Base-by-base conservation (phyloP, 2,113 vertebrate species). In the Sterna hirundo region DNA sequence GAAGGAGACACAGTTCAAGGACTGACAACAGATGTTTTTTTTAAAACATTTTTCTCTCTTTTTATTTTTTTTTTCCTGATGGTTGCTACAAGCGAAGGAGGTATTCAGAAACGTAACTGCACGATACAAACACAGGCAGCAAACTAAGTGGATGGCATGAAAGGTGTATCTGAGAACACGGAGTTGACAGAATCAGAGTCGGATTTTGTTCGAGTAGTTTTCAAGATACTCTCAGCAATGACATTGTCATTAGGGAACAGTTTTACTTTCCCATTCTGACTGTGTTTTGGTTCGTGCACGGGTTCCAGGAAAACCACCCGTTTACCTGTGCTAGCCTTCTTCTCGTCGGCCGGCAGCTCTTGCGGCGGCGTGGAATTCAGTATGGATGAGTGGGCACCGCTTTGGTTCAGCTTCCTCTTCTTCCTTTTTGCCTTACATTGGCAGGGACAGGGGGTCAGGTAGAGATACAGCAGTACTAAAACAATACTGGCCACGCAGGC, bases 401-500 rank as follows among this genome's bases (percentile, higher is more conserved):
- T 97, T 94, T 97, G 97, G 80, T 95, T 97, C 79, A 96, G 96
- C 87, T 98, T 97, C 82, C 93, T 98, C 93, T 97, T 97, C 68
- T 76, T 97, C 74, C 96, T 97, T 71, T 95, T 98, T 0, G 94
- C 68, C 55, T 96, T 98, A 40, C 98, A 98, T 52, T 97, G 97
- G 88, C 98, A 99, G 0, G 97, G 98, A 58, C 99, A 99, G 17
- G 99, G 99, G 10, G 98, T 99, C 93, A 99, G 97, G 92, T 99
- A 99, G 29, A 99, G 98, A 93, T 99, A 99, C 30, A 99, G 98
- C 83, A 99, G 94, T 83, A 99, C 98, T 94, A 99, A 96, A 87
- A 99, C 85, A 82, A 99, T 98, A 96, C 99, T 99, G 89, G 99
- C 98, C 84, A 99, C 98, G 64, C 99, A 99, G 87, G 98, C 99